These are phyloP conservation scores for Lonchura striata DNA, from an alignment of 2,113 vertebrate species.

Conservation along the genomic window DNA sequence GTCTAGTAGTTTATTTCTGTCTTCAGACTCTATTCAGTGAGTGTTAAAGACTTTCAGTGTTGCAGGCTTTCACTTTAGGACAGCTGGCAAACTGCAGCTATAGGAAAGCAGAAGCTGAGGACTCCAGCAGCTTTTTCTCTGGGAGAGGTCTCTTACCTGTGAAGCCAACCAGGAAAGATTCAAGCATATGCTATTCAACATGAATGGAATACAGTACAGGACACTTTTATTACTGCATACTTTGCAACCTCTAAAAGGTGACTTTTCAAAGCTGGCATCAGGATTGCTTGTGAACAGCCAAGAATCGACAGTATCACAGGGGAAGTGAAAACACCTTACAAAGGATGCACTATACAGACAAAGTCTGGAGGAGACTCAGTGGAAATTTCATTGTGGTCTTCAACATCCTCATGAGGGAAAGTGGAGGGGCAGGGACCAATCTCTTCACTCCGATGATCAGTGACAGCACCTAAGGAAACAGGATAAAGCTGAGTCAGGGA, in stretches of 20 bases:
- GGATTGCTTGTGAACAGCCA: neutral
- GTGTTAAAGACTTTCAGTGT: neutral
- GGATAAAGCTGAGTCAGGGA: neutral
- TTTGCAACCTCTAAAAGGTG: neutral
- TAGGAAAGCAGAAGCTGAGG: neutral
- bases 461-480: neutral
- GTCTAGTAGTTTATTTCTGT: neutral
- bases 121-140: neutral
- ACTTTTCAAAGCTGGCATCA: neutral
- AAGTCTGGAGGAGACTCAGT: neutral
- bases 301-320: neutral
- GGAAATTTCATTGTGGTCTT: neutral
- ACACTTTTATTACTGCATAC: neutral
- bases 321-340: neutral
- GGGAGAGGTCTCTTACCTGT: neutral
- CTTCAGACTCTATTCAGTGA: neutral
- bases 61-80: neutral
- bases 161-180: neutral
- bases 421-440: neutral
- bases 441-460: neutral
- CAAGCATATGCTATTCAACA: neutral
- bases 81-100: neutral
- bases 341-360: neutral
- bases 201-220: neutral
- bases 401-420: neutral